Base-by-base conservation (phyloP, 2,888 invertebrate genomes). In the Stenolophus ochropezus region DNA sequence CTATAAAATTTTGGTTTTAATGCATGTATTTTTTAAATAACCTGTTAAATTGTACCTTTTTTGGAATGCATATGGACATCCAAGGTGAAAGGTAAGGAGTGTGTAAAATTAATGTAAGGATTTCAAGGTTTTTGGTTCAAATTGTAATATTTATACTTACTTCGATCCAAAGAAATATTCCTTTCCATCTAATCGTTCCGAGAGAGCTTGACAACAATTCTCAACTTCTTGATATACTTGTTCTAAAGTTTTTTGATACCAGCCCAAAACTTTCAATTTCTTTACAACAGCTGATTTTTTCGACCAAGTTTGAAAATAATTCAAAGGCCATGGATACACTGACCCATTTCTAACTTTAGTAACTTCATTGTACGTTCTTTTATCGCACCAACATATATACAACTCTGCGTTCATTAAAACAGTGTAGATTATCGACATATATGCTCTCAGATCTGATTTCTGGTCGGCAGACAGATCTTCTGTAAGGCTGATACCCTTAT, bases 311-410 rank as follows among this genome's bases (percentile, higher is more conserved):
- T 98, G 93, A 42, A 97, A 89, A 86, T 93, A 91, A 87, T 95
- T 96, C 2, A 99, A 89, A 0, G 99, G 99, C 96, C 97, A 99
- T 0, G 97, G 96, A 90, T 96, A 97, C 1, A 96, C 96, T 0
- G 95, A 95, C 0, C 97, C 96, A 89, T 97, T 96, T 4, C 98
- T 92, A 0, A 93, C 92, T 82, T 94, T 94, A 0, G 98, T 98
- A 0, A 97, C 94, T 82, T 94, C 92, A 81, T 93, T 93, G 85
- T 95, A 94, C 0, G 97, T 97, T 71, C 93, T 92, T 71, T 93
- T 91, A 87, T 97, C 95, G 80, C 95, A 90, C 96, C 98, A 98
- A 61, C 96, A 95, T 83, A 98, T 92, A 89, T 96, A 98, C 20
- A 95, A 91, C 94, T 98, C 98, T 23, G 98, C 97, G 90, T 97